Percentiles rank a stretch among this genome's conserved stretches.
These are phyloP conservation scores for Lepilemur septentrionalis DNA, from an alignment of 2,797 vertebrate genomes.

Conservation along the genomic window DNA sequence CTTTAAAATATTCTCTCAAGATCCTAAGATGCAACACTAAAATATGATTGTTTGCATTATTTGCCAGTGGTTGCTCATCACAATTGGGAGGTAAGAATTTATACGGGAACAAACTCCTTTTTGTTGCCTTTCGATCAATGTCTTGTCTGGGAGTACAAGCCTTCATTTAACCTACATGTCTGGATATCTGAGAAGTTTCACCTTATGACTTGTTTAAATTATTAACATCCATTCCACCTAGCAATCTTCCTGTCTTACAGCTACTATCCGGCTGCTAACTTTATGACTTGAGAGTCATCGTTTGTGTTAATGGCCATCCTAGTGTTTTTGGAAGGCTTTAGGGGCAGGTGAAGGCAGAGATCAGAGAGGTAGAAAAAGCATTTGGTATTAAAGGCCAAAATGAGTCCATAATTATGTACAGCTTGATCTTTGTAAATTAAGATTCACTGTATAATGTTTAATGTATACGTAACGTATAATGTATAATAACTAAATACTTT, in stretches of 20 bases:
- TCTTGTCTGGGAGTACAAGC: slow-evolving; percentile 66
- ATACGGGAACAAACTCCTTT: slow-evolving; percentile 71
- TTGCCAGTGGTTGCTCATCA: slow-evolving; percentile 65
- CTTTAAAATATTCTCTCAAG: slow-evolving; percentile 78
- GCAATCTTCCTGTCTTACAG: slow-evolving; percentile 71
- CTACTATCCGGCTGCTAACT: background rate
- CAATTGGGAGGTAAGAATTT: slow-evolving; percentile 67
- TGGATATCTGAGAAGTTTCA: slow-evolving; percentile 67
- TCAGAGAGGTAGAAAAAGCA: slow-evolving; percentile 60
- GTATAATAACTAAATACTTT: slow-evolving; percentile 60
- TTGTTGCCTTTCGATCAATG: slow-evolving; percentile 74
- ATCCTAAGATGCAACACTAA: slow-evolving; percentile 64
- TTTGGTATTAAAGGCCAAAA: slow-evolving; percentile 62
- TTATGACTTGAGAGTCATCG: slow-evolving; percentile 71
- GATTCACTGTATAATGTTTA: slow-evolving; percentile 77
- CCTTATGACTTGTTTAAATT: slow-evolving; percentile 77
- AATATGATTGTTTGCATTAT: slow-evolving; percentile 66
- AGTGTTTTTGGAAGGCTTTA: slow-evolving; percentile 59
- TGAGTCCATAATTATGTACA: slow-evolving; percentile 27
- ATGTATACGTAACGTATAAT: slow-evolving; percentile 48
- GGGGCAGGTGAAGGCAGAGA: background rate
- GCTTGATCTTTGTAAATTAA: slow-evolving; percentile 80
- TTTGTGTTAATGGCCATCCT: slow-evolving; percentile 66
- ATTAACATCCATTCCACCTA: slow-evolving; percentile 76
- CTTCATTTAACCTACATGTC: slow-evolving; percentile 66